Conservation (phyloP, 2,797 vertebrate species). For the Sphenopsis melanotis region DNA sequence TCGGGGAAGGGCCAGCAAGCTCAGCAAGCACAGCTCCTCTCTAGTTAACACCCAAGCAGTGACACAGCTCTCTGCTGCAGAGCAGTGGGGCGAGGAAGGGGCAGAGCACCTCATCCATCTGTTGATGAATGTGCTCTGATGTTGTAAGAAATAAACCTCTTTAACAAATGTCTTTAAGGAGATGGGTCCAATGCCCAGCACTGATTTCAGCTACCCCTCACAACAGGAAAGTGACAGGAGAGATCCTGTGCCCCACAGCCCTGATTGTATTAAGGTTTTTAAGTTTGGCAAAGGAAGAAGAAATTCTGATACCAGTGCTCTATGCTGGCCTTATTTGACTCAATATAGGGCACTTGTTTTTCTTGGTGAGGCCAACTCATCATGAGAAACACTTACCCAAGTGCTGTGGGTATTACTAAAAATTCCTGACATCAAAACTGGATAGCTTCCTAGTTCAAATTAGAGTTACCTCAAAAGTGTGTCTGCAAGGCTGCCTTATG, state of each 20-base stretch:
- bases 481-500: not conserved
- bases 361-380: not conserved
- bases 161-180: not conserved
- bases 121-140: not conserved
- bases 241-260: not conserved
- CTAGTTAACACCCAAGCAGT: no score
- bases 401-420: slow-evolving; percentile 19
- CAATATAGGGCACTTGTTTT: not conserved
- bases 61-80: fast-evolving
- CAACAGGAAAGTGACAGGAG: not conserved
- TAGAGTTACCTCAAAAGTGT: slow-evolving; percentile 38
- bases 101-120: not conserved
- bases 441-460: slow-evolving; percentile 25
- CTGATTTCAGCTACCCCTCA: not conserved
- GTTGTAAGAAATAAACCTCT: not conserved
- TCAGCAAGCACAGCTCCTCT: not conserved
- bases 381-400: not conserved
- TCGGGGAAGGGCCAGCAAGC: not conserved
- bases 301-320: not conserved
- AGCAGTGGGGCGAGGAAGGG: not conserved
- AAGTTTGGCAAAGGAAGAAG: not conserved
- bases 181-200: not conserved
- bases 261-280: not conserved
- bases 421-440: slow-evolving; percentile 28
- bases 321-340: not conserved